phyloP scores from a whole-genome alignment of 1,140 invertebrate genomes.

The Vanessa tameamea region DNA sequence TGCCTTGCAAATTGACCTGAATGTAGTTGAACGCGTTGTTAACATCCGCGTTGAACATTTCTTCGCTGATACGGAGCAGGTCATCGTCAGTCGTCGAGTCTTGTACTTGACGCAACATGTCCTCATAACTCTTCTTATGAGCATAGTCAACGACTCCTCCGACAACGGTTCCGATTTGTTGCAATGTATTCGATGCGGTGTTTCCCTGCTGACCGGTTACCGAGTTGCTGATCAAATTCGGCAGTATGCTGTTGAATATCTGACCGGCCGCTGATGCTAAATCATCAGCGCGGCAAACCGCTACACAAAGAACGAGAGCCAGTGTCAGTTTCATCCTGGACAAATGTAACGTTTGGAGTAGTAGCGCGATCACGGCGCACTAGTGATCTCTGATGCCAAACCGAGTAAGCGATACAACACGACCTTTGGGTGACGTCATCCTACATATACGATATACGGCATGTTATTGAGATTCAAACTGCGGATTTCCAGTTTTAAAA shows the following conservation, averaged over 20 bases:
- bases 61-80: constrained; percentile 67
- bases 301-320: constrained; percentile 51
- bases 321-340: constrained; percentile 60
- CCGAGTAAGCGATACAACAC: constrained; percentile 56
- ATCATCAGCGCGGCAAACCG: constrained; percentile 58
- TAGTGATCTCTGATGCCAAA: constrained; percentile 65
- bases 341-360: constrained; percentile 53
- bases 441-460: constrained; percentile 53
- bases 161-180: constrained; percentile 71
- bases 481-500: constrained; percentile 68
- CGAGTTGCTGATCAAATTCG: constrained; percentile 64
- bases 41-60: constrained; percentile 75
- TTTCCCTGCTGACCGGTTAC: constrained; percentile 66
- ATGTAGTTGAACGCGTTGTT: constrained; percentile 76
- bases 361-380: constrained; percentile 63
- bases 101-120: constrained; percentile 65
- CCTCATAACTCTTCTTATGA: constrained; percentile 76
- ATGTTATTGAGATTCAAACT: constrained; percentile 65
- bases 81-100: constrained; percentile 72
- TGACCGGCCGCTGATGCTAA: constrained; percentile 69
- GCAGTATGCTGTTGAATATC: constrained; percentile 73
- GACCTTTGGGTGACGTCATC: constrained; percentile 75
- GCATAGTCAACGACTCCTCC: constrained; percentile 74
- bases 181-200: constrained; percentile 62
- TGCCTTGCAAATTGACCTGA: constrained; percentile 74